Base-by-base conservation (phyloP, 2,797 vertebrate species). In the Furcifer pardalis region DNA sequence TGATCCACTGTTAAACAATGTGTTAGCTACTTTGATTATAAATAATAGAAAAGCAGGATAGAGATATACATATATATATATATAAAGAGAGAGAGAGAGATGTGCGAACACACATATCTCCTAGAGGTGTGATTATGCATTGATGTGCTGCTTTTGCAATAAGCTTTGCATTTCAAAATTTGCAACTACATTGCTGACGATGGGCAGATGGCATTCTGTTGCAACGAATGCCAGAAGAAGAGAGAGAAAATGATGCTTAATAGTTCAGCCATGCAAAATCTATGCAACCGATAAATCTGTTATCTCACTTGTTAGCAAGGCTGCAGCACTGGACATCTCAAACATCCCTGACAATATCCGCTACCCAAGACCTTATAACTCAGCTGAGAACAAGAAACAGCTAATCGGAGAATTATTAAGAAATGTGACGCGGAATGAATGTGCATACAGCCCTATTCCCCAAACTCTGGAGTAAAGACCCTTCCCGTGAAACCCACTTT, bases 281-380 rank as follows among this genome's bases (percentile, higher is more conserved):
- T 91, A 92, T 83, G 87, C 46, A 87, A 81, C 84, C 82, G 87
- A 89, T 93, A 94, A 94, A 94, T 93, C 91, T 91, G 86, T 92
- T 90, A 89, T 91, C 93, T 93, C 94, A 95, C 87, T 81, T 90
- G 88, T 92, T 92, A 91, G 89, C 92, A 95, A 91, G 88, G 79
- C 86, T 81, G 62, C 0, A 0, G 74, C 87, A 89, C 17, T 65
- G 74, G 56, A 2, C 65, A 88, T 90, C 92, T 91, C 91, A 87
- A 91, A 93, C 87, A 66, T 2, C 87, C 86, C 75, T 88, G 90
- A 81, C 86, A 89, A 84, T 56, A 86, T 86, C 79, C 77, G 87
- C 83, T 88, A 84, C 90, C 90, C 23, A 71, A 89, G 90, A 88
- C 85, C 88, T 91, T 84, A 83, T 37, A 88, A 88, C 83, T 89